Evolutionary conservation across 2,797 vertebrate species (phyloP).

Genomic region (Enteromius fasciolatus): DNA sequence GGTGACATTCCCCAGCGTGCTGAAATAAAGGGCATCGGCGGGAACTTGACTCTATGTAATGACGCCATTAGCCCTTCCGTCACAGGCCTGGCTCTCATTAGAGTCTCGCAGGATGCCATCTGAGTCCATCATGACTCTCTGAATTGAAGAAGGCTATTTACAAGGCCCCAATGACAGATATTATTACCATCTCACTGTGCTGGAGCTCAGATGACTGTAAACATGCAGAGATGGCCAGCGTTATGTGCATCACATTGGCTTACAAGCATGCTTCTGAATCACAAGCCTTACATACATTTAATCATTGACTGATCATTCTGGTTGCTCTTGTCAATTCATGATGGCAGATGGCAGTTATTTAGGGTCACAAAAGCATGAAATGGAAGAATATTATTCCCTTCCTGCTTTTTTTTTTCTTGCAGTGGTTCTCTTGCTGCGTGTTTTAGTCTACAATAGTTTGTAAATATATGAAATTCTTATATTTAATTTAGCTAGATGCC

Average conservation of each 20-base stretch:
- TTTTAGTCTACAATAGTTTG: not conserved
- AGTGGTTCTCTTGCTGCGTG: not conserved
- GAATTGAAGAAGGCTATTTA: not conserved
- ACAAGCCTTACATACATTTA: not conserved
- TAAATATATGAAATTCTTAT: not conserved
- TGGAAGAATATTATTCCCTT: not conserved
- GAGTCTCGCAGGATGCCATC: slow-evolving; percentile 29
- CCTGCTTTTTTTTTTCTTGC: not conserved
- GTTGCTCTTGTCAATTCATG: not conserved
- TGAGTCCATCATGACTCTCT: slow-evolving; percentile 8
- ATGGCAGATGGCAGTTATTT: not conserved
- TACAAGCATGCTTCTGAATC: not conserved
- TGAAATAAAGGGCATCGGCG: slow-evolving; percentile 39
- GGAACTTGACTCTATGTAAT: slow-evolving; percentile 44
- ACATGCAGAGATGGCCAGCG: not conserved
- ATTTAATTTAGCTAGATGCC: not conserved
- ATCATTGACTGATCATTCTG: not conserved
- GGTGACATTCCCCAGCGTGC: slow-evolving; percentile 39
- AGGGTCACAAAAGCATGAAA: not conserved
- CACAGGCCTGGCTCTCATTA: slow-evolving; percentile 40
- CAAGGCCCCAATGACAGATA: not conserved
- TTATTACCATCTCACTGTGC: not conserved
- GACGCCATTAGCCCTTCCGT: slow-evolving; percentile 37
- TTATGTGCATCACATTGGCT: not conserved
- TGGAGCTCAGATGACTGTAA: slow-evolving; percentile 7